phyloP scores from a whole-genome alignment of 2,888 invertebrate species.

The Notocelia uddmanniana region DNA sequence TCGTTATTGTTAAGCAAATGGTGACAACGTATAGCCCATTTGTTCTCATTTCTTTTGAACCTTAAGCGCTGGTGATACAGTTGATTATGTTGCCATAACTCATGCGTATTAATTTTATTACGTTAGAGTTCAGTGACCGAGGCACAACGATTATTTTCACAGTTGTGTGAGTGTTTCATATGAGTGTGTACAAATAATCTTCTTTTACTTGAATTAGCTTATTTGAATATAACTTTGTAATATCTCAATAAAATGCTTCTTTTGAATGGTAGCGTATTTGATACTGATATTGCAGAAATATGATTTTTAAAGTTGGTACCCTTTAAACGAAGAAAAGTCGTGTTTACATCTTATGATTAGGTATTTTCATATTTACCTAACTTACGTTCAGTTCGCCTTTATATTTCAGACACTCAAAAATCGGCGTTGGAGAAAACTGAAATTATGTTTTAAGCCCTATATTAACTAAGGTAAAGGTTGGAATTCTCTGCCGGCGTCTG shows the following conservation, averaged over 20 bases:
- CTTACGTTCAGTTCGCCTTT: not conserved
- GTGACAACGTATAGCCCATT: constrained; percentile 38
- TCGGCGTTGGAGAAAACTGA: not conserved
- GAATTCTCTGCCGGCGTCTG: too few species aligned
- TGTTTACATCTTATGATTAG: not conserved
- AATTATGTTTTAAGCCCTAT: not conserved
- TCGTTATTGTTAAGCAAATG: constrained; percentile 59
- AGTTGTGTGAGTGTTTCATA: not conserved
- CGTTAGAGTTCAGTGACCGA: constrained; percentile 39
- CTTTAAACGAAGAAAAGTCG: not conserved
- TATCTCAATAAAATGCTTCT: not conserved
- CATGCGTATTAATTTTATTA: constrained; percentile 38
- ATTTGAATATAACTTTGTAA: not conserved
- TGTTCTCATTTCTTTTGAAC: constrained; percentile 35
- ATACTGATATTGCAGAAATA: not conserved
- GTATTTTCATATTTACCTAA: not conserved
- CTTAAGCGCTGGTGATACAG: constrained; percentile 23
- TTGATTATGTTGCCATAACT: not conserved
- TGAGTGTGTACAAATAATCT: not conserved
- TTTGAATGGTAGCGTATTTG: constrained; percentile 2
- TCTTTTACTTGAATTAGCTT: constrained; percentile 2
- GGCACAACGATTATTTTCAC: constrained; percentile 12
- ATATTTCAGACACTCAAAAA: not conserved
- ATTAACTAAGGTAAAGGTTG: too few species aligned
- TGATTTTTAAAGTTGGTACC: not conserved